Evolutionary conservation across 2,797 vertebrate species (phyloP), one percentile per base, ranked within the genome.

Genomic region (Typhlichthys eigenmanni): DNA sequence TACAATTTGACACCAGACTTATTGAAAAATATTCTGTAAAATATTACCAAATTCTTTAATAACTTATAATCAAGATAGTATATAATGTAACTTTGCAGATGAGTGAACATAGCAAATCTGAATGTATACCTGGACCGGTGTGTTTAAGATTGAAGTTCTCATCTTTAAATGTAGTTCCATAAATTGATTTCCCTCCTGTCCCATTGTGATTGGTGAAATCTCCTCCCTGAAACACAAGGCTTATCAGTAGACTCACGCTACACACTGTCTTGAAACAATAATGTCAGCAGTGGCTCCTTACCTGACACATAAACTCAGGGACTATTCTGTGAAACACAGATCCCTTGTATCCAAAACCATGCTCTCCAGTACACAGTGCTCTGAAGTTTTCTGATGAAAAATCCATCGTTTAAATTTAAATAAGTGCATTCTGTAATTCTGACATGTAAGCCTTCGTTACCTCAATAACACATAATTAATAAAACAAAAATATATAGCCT

Each of bases 221-320:
- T 17, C 96, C 96, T 19, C 95, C 97, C 96, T 98, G 85, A 13
- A 55, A 64, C 7, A 74, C 1, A 52, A 51, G 55, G 64, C 19
- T 63, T 43, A 60, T 34, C 43, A 60, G 62, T 19, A 5, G 8
- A 38, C 13, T 1, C 34, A 19, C 19, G 19, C 19, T 38, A 38
- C 34, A 38, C 5, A 5, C 5, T 8, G 34, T 38, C 34, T 38
- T 38, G 34, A 38, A 38, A 38, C 34, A 38, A 38, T 38, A 5
- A 38, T 38, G 34, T 38, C 34, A 38, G 34, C 1, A 13, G 1
- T n/a, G 46, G 12, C 12, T 6, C 24, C 68, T 72, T 83, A 98
- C 96, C 95, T 99, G 96, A 85, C 97, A 99, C 97, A 99, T 98
- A 83, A 99, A 99, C n/a, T 92, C 92, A 1, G 96, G 96, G 76